Percentiles rank a stretch among this genome's conserved stretches.
Evolutionary conservation across 2,113 vertebrate species (phyloP).

Genomic region (Hyla sarda): DNA sequence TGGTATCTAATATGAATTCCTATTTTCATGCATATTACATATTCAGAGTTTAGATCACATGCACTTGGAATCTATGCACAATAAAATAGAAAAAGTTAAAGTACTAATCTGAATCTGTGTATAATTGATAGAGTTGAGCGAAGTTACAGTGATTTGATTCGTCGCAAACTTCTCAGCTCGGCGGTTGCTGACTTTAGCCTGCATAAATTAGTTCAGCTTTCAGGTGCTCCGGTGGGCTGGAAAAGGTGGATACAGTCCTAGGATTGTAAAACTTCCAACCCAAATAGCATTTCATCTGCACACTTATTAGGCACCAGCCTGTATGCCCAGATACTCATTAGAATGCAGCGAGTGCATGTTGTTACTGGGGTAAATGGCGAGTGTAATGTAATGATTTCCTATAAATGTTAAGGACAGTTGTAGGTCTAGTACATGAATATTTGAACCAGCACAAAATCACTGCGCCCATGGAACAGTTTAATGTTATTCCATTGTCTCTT

Average conservation of each 20-base stretch:
- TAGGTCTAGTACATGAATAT: conserved; percentile 10
- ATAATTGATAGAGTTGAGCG: neutral
- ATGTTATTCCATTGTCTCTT: neutral
- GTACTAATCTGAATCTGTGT: neutral
- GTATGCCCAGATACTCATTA: conserved; percentile 14
- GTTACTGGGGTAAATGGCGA: neutral
- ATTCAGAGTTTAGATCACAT: neutral
- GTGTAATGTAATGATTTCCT: conserved; percentile 18
- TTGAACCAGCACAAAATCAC: neutral
- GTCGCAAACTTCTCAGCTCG: too few relatives aligned
- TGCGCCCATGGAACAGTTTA: neutral
- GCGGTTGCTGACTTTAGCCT: too few relatives aligned
- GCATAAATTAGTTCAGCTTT: too few relatives aligned
- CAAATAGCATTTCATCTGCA: neutral
- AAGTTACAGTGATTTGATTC: too few relatives aligned
- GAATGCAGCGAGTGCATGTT: neutral
- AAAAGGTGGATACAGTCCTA: too few relatives aligned
- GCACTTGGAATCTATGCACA: neutral
- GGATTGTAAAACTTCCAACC: neutral
- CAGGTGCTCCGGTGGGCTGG: too few relatives aligned
- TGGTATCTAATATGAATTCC: neutral
- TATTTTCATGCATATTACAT: neutral
- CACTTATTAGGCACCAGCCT: neutral
- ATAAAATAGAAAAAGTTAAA: neutral
- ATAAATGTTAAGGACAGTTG: neutral